Percentiles rank a stretch among this genome's conserved stretches.
These are phyloP conservation scores for Oreochromis spilurus DNA, from an alignment of 2,113 vertebrate species.

Conservation along the genomic window DNA sequence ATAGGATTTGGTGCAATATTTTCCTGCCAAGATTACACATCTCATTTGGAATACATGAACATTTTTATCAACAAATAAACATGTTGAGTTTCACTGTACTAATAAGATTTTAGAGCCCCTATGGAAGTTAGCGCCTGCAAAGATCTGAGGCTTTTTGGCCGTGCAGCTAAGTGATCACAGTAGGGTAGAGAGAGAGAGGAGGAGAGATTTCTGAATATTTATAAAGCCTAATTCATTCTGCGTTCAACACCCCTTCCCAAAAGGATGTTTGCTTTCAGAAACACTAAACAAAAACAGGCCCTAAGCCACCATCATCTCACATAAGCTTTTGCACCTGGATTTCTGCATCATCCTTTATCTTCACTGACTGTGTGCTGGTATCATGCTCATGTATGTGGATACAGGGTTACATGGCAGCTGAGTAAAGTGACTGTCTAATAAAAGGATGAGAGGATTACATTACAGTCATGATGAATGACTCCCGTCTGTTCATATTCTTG, in stretches of 20 bases:
- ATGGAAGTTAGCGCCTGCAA: neutral
- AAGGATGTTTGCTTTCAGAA: conserved; percentile 36
- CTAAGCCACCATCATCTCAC: neutral
- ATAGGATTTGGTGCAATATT: neutral
- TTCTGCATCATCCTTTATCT: neutral
- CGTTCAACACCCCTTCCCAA: neutral
- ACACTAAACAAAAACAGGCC: conserved; percentile 22
- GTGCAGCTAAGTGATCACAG: conserved; percentile 34
- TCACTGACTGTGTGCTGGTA: neutral
- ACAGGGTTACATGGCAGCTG: neutral
- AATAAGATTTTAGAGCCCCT: neutral
- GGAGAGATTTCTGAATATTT: conserved; percentile 49
- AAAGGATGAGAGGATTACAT: conserved; percentile 63
- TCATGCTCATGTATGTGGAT: neutral
- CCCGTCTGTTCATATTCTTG: conserved; percentile 59
- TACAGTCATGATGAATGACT: conserved; percentile 53
- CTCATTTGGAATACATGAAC: neutral
- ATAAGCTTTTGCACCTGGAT: neutral
- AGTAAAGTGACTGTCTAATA: conserved; percentile 44
- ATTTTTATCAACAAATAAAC: conserved; percentile 16
- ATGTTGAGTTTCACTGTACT: neutral
- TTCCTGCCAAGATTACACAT: neutral
- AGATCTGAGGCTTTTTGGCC: conserved; percentile 31
- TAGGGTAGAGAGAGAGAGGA: neutral
- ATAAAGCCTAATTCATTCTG: conserved; percentile 37